Conservation (phyloP, 2,888 invertebrate species). For the Tethea ocularis region DNA sequence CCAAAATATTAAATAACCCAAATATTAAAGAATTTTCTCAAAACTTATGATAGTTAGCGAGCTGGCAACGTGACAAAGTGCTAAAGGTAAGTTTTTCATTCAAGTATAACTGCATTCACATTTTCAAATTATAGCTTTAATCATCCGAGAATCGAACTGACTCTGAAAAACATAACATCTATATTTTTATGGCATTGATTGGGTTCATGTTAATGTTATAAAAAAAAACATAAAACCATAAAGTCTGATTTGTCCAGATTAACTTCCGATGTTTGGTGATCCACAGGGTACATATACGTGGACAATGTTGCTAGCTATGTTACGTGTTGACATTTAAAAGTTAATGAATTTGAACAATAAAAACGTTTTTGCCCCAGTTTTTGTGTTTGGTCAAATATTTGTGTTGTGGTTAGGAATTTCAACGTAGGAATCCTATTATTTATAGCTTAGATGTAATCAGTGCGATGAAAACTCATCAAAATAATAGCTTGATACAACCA, state of each 20-base stretch:
- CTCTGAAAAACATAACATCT: too few relatives aligned
- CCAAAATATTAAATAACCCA: too few relatives aligned
- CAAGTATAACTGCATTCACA: too few relatives aligned
- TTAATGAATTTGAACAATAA: slow-evolving; percentile 24
- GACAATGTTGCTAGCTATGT: slow-evolving; percentile 1
- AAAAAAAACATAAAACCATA: neutral
- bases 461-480: neutral
- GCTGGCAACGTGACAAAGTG: too few relatives aligned
- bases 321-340: slow-evolving; percentile 14
- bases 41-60: too few relatives aligned
- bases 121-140: too few relatives aligned
- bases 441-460: neutral
- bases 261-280: slow-evolving; percentile 10
- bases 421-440: neutral
- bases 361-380: slow-evolving; percentile 14
- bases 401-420: neutral
- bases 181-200: too few relatives aligned
- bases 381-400: neutral
- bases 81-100: too few relatives aligned
- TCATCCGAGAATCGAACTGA: too few relatives aligned
- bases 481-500: neutral
- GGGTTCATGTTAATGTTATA: too few relatives aligned
- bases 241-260: neutral
- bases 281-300: neutral
- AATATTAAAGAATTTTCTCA: too few relatives aligned